Base-by-base conservation (phyloP, 2,888 invertebrate genomes). In the Eubasilissa splendida region DNA sequence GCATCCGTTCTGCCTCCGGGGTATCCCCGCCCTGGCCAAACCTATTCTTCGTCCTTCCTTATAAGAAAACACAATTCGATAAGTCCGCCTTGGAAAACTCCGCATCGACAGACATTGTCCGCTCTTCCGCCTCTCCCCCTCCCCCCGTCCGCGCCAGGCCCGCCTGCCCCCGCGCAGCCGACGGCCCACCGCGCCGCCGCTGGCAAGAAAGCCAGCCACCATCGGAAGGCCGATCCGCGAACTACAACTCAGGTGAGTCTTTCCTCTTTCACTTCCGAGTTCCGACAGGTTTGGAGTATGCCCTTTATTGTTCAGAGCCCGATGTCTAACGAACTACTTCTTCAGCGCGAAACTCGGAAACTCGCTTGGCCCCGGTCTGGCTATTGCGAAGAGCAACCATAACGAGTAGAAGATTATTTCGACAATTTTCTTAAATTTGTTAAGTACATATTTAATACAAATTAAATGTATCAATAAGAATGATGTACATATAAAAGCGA, bases 181-280 rank as follows among this genome's bases (percentile, higher is more conserved):
- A 3, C 31, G 42, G 31, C 22, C 14, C 60, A 63, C 54, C 14
- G 22, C 4, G 4, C 70, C n/a, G 22, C 70, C 14, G 53, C 70
- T 70, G 70, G 54, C 3, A 68, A 66, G 33, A 58, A 77, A 68
- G 33, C 76, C 56, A 22, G 59, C 53, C 56, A 77, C 22, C 78
- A 78, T 22, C 60, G 78, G 78, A 78, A 58, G 22, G 52, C 5
- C 73, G 42, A 70, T 33, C 52, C 58, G 42, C 71, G 63, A 63
- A 68, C 56, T 78, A 70, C 60, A 60, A 78, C 63, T 22, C 71
- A 78, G 78, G 78, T 78, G 22, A 73, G 78, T 56, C 42, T 0
- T 52, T 14, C 14, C 42, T 12, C 42, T 52, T n/a, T 50, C 14
- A 42, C 2, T 14, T 14, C n/a, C 33, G 8, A 7, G 33, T n/a